These are phyloP conservation scores for Drosophila fungiperda DNA, from an alignment of 2,888 invertebrate genomes.

Conservation along the genomic window DNA sequence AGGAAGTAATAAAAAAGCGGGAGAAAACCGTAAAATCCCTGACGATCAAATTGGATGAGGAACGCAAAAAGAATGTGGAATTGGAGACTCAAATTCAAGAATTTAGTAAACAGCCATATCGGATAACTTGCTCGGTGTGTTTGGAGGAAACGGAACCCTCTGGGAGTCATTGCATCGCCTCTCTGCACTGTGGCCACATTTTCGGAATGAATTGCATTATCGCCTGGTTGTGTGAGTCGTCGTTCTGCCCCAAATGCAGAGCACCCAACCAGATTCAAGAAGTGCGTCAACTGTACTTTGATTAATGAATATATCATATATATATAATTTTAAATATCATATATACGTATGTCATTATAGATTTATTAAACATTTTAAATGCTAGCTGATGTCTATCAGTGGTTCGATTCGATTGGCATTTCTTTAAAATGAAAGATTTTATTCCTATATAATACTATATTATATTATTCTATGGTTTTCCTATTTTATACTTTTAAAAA, in stretches of 20 bases:
- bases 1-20: accelerated
- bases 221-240: accelerated
- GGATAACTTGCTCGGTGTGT: accelerated
- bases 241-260: background rate
- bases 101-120: accelerated
- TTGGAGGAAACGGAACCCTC: accelerated
- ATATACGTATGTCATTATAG: no score
- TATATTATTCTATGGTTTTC: no score
- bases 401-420: no score
- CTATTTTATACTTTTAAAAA: background rate
- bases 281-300: background rate
- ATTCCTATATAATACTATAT: no score
- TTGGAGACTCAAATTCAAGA: accelerated
- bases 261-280: accelerated
- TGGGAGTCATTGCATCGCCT: background rate
- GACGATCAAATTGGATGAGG: accelerated
- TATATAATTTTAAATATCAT: background rate
- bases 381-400: no score
- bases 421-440: no score
- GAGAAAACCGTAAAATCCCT: accelerated
- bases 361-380: background rate
- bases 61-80: accelerated
- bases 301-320: background rate
- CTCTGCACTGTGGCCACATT: background rate
- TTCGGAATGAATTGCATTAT: background rate